Evolutionary conservation across 2,888 invertebrate species (phyloP), one percentile per base, ranked within the genome.

Genomic region (Rhagium mordax): DNA sequence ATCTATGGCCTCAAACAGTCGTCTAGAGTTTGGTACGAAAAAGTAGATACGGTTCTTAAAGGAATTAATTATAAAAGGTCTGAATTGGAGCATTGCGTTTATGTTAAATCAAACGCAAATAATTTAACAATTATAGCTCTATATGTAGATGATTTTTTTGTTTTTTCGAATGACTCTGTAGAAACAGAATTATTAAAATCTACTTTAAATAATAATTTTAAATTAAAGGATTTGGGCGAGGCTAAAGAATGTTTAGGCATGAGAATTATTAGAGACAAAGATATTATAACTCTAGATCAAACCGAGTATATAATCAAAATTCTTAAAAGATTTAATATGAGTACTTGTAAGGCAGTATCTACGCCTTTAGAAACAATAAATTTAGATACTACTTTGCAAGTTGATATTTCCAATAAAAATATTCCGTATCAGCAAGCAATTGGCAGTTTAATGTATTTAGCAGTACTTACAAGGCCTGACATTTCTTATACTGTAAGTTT

Each of bases 351-450:
- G 64, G 18, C 59, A 10, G 41, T 69, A 2, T 21, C 15, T 0
- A 78, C 76, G n/a, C 76, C 74, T 20, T 64, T 78, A 33, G 77
- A 75, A 71, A 33, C n/a, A 29, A n/a, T n/a, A n/a, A 15, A 18
- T 18, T 15, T 51, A 51, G 16, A 51, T 7, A 10, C 16, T 51
- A n/a, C 3, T 51, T 15, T 15, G n/a, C 7, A 51, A 16, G 16
- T 18, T 51, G 18, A 51, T 3, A 24, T 24, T 24, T 16, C 7
- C 3, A 47, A 65, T 66, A 15, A 29, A n/a, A 60, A 66, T 27
- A 13, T 66, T 16, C 70, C 71, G 8, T 71, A 69, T 33, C 71
- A 70, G 41, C 57, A 71, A 13, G 20, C 55, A 10, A 70, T 72
- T 20, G 72, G 72, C 13, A 72, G 72, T 49, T 27, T 72, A 70